Base-by-base conservation (phyloP, 2,888 invertebrate species). In the Eristalis tenax region DNA sequence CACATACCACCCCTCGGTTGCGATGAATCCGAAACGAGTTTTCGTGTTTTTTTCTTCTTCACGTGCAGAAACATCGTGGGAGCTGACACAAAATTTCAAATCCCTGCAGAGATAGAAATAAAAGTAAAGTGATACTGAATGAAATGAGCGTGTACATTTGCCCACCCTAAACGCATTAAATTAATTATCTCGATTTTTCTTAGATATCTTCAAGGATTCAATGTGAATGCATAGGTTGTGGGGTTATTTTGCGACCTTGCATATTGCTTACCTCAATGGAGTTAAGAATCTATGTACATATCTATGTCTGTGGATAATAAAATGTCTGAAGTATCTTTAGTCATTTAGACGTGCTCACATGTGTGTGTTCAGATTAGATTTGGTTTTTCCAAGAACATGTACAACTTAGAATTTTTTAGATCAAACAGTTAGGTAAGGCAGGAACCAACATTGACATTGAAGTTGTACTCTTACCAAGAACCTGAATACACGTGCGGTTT, bases 101-200 rank as follows among this genome's bases (percentile, higher is more conserved):
- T 71, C 70, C 70, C 65, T 43, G 64, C 78, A 40, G 65, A 65
- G 78, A 71, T 65, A 71, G 50, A 50, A 50, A 50, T 71, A 32
- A 71, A 40, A 65, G 70, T 57, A 59, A 71, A 32, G 64, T 65
- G 71, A 65, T 78, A 56, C 71, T 65, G 65, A 71, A 71, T 78
- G 57, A 78, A 78, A 78, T 78, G 70, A 71, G 64, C 38, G 65
- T 70, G 70, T 64, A 38, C 56, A 40, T 77, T 69, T 69, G 50
- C 77, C 63, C 63, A 28, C 70, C 56, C 78, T 78, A 65, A 71
- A 70, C 28, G 32, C 57, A 78, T 78, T 70, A 78, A 64, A 64
- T 64, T 78, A 70, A 78, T 78, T 78, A 70, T 70, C 40, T 78
- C 57, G 70, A 78, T 78, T 78, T 78, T 71, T 57, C 57, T 65